phyloP scores from a whole-genome alignment of 1,140 invertebrate genomes.

The Drosophila athabasca region DNA sequence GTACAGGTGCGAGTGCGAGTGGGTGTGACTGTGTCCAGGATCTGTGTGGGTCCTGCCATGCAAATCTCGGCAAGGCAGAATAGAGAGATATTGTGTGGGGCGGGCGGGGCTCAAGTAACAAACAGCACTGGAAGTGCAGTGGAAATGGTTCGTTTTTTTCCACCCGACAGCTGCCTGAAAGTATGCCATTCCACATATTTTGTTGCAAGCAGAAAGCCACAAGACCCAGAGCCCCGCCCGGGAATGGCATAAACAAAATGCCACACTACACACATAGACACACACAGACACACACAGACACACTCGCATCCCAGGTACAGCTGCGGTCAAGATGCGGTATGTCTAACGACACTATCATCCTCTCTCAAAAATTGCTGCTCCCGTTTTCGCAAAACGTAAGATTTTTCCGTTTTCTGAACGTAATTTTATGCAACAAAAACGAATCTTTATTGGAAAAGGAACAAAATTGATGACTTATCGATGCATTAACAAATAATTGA shows the following conservation, averaged over 20 bases:
- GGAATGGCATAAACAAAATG: conserved; percentile 14
- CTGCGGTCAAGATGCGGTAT: conserved; percentile 8
- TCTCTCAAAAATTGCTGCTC: too few species aligned
- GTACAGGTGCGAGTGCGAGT: conserved; percentile 27
- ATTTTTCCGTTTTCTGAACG: too few species aligned
- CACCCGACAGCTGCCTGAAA: conserved; percentile 65
- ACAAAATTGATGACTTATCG: too few species aligned
- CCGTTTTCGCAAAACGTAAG: too few species aligned
- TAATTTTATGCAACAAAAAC: too few species aligned
- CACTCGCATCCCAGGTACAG: conserved; percentile 16
- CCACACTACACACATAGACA: conserved; percentile 13
- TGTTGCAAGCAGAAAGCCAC: conserved; percentile 51
- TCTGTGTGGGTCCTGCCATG: conserved; percentile 46
- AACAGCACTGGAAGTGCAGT: conserved; percentile 1
- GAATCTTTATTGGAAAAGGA: too few species aligned
- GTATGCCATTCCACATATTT: conserved; percentile 78
- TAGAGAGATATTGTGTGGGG: neutral
- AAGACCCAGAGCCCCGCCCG: neutral
- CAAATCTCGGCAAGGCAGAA: conserved; percentile 65
- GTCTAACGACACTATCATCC: too few species aligned
- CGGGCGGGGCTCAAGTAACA: conserved; percentile 3
- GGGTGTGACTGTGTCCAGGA: conserved; percentile 29
- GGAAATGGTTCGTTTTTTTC: conserved; percentile 10
- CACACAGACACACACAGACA: conserved; percentile 9
- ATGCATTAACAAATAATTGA: too few species aligned